Base-by-base conservation (phyloP, 2,797 vertebrate species). In the Scleropages formosus region DNA sequence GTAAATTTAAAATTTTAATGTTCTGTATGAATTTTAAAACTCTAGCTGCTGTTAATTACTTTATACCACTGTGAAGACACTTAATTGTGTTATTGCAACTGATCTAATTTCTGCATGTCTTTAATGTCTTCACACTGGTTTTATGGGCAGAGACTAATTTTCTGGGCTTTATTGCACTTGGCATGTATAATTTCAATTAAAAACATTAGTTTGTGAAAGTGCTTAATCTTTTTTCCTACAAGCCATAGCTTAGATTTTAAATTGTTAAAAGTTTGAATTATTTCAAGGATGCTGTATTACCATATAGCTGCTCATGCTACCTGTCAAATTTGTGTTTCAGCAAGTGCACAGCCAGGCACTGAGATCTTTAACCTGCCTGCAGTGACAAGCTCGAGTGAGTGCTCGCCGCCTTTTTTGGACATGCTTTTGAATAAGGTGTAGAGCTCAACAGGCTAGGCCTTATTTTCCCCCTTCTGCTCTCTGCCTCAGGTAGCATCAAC, bases 281-380 rank as follows among this genome's bases (percentile, higher is more conserved):
- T 59, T 46, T 26, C 7, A 46, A 22, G 22, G 74, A 4, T 22
- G 80, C 46, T 86, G 0, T 78, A 60, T 77, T 70, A 46, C 65
- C 12, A 13, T 68, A 20, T 49, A 13, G 46, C 13, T 73, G 24
- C 11, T 26, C 27, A 39, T 80, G 22, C 80, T 49, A 85, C 4
- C 72, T 59, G 80, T 86, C 86, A 39, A 39, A 39, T 39, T 39
- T 39, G 39, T 76, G 82, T 92, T 92, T 49, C 87, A 99, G 98
- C 95, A 85, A 94, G 93, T 46, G 95, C 97, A 82, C 98, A 99
- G 83, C 98, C 98, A 74, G 98, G 98, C 87, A 99, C 98, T 68
- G 98, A 99, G 90, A 99, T 99, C 85, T 99, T 99, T 85, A 99
- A 99, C 86, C 84, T 99, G 88, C 98, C 98, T 75, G 97, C 97